phyloP scores from a whole-genome alignment of 2,797 vertebrate genomes.

The Catharus ustulatus region DNA sequence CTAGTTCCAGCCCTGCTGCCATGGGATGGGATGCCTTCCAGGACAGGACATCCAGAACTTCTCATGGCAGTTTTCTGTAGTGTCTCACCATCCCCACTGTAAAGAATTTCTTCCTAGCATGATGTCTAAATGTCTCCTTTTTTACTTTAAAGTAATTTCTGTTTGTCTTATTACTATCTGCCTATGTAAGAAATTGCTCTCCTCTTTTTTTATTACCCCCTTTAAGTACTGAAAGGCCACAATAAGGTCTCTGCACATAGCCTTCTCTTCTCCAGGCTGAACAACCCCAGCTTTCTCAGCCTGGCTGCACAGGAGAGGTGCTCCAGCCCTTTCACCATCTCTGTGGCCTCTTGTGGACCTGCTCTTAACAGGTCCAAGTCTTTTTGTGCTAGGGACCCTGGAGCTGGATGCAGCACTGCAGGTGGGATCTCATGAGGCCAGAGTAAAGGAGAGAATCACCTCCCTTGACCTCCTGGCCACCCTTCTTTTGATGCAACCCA shows the following conservation, averaged over 20 bases:
- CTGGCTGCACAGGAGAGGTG: not conserved
- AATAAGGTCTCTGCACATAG: not conserved
- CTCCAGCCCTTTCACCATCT: not conserved
- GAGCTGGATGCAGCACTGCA: not conserved
- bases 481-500: not conserved
- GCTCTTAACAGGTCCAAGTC: not conserved
- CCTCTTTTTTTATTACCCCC: not conserved
- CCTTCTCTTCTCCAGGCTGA: not conserved
- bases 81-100: not conserved
- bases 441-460: not conserved
- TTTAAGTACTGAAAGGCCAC: not conserved
- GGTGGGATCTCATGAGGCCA: not conserved
- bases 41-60: not conserved
- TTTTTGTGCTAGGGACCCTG: not conserved
- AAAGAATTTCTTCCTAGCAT: not conserved
- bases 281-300: not conserved
- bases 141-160: not conserved
- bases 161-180: not conserved
- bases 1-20: not conserved
- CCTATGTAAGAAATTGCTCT: not conserved
- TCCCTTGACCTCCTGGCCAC: not conserved
- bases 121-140: not conserved
- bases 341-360: not conserved
- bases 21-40: not conserved
- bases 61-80: not conserved